phyloP scores from a whole-genome alignment of 2,888 invertebrate genomes.

The Incurvaria masculella region DNA sequence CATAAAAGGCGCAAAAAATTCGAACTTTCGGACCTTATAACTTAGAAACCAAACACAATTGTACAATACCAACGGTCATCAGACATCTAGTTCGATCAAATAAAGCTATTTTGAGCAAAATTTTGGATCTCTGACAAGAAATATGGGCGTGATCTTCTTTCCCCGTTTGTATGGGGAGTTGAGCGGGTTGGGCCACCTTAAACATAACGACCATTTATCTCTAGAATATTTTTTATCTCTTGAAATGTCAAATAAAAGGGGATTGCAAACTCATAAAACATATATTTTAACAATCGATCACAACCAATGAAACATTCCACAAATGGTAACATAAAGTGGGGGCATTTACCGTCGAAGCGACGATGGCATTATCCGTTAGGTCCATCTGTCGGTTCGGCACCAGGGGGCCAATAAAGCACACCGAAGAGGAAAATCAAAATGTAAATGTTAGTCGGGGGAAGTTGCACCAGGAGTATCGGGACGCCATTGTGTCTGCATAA shows the following conservation, averaged over 20 bases:
- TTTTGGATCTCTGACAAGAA: too few species aligned
- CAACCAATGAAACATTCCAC: not conserved
- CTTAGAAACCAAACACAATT: too few species aligned
- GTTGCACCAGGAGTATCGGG: not conserved
- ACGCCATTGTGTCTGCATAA: too few species aligned
- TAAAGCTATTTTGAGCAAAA: too few species aligned
- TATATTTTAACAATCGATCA: not conserved
- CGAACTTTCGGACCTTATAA: too few species aligned
- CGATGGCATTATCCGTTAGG: constrained; percentile 52
- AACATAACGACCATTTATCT: too few species aligned
- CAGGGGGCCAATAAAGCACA: constrained; percentile 31
- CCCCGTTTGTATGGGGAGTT: too few species aligned
- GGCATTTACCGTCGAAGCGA: constrained; percentile 42
- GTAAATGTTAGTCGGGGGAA: constrained; percentile 19
- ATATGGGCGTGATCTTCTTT: too few species aligned
- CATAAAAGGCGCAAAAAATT: too few species aligned
- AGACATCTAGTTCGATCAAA: too few species aligned
- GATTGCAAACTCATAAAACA: not conserved
- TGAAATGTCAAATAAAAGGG: constrained; percentile 5
- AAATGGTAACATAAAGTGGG: not conserved
- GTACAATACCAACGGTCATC: too few species aligned
- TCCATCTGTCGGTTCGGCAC: constrained; percentile 44
- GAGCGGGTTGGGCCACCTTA: too few species aligned
- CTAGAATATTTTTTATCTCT: constrained; percentile 5
- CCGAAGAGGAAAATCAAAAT: constrained; percentile 27